Evolutionary conservation across 2,888 invertebrate species (phyloP), one percentile per base, ranked within the genome.

Genomic region (Leptinotarsa rubiginosa): DNA sequence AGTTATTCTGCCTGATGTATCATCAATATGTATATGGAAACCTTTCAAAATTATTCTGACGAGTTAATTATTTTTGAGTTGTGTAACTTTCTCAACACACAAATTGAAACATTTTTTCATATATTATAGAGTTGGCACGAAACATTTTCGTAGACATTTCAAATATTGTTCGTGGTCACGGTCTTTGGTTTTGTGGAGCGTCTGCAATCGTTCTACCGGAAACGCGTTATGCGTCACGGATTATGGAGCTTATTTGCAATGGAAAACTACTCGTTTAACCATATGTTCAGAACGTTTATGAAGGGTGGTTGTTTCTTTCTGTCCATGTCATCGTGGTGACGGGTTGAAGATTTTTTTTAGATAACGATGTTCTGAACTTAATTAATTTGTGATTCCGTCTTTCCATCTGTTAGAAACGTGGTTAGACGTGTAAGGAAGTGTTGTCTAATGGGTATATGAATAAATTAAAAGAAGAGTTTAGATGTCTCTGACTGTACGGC

Each of bases 281-380:
- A 62, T 62, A 62, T 62, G 62, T 62, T 62, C 10, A 13, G n/a
- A 31, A 41, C n/a, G 41, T 62, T 31, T 41, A 62, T 31, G 7
- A 10, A 31, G 62, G 62, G 31, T 31, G 62, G 31, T 62, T 16
- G 22, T 56, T 56, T 56, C n/a, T 62, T 62, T 62, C 10, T 41
- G 62, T 41, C 18, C 62, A 12, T 74, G 74, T 74, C 76, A 72
- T 41, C 72, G 70, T 74, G 65, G 67, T 74, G 66, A 72, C 74
- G 49, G 25, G 62, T 41, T 31, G 62, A n/a, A 25, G 25, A 62
- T 41, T 62, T 62, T 62, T 62, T 62, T 25, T 4, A 25, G 25
- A 13, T 15, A 59, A 62, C 15, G n/a, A 16, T n/a, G n/a, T 62
- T 25, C 62, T 31, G 25, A 13, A 56, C 15, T 12, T 20, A 56